phyloP scores from a whole-genome alignment of 2,888 invertebrate genomes.

The Heliconius charithonia region DNA sequence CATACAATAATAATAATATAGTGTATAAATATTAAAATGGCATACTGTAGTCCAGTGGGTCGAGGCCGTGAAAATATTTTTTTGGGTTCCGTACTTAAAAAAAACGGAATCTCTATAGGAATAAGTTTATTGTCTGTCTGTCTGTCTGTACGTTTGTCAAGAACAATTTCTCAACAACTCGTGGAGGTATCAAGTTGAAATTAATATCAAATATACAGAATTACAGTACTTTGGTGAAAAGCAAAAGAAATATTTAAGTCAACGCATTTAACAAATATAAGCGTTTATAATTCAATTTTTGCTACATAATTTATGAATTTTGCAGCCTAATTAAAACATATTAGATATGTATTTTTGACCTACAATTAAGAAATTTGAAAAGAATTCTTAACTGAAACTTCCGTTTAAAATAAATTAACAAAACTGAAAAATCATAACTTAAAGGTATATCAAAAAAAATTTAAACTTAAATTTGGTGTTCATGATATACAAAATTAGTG shows the following conservation, averaged over 20 bases:
- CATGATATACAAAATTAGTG: too few relatives aligned
- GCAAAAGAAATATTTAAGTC: neutral
- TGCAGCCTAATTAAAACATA: too few relatives aligned
- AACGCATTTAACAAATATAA: neutral
- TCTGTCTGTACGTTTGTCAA: neutral
- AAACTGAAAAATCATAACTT: too few relatives aligned
- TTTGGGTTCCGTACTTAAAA: neutral
- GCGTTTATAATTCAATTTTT: too few relatives aligned
- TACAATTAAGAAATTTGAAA: neutral
- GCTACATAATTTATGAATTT: too few relatives aligned
- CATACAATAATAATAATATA: neutral
- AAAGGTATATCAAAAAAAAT: too few relatives aligned
- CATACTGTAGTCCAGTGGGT: neutral
- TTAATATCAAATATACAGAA: neutral
- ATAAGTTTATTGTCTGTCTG: neutral
- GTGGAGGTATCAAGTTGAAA: neutral
- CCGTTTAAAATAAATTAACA: too few relatives aligned
- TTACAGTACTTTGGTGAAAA: neutral
- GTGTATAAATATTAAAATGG: conserved; percentile 6
- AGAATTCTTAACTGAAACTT: too few relatives aligned
- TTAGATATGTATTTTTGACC: too few relatives aligned
- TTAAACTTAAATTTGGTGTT: too few relatives aligned
- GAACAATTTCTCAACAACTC: neutral
- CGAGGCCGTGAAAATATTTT: neutral
- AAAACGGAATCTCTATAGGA: neutral